These are phyloP conservation scores for Lepisosteus oculatus DNA, from an alignment of 2,113 vertebrate genomes.

Conservation along the genomic window DNA sequence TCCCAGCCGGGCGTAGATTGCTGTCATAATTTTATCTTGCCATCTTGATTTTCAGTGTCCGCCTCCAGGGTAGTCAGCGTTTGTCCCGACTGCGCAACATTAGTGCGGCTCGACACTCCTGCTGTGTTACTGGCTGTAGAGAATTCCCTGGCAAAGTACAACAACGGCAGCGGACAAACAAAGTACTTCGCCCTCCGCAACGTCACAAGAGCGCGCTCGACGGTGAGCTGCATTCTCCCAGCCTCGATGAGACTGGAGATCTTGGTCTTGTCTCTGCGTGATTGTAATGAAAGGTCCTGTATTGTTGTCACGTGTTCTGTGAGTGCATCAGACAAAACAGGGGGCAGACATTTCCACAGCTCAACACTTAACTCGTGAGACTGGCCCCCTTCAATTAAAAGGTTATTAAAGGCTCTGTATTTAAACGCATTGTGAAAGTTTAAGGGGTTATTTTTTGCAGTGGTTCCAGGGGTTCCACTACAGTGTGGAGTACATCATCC, in stretches of 20 bases:
- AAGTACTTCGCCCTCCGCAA: conserved; percentile 32
- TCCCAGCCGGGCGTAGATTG: background rate
- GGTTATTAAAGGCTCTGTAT: too few relatives aligned
- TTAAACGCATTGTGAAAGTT: too few relatives aligned
- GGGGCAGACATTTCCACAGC: too few relatives aligned
- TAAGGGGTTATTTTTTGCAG: conserved; percentile 17
- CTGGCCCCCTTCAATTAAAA: too few relatives aligned
- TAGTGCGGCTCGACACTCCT: conserved; percentile 19
- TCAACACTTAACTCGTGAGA: too few relatives aligned
- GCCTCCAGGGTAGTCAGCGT: conserved; percentile 5
- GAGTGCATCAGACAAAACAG: too few relatives aligned
- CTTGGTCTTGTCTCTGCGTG: too few relatives aligned
- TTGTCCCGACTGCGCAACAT: conserved; percentile 38
- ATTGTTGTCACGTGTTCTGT: too few relatives aligned
- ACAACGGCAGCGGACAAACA: conserved; percentile 11
- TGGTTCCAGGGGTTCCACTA: conserved; percentile 31
- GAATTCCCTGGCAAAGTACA: conserved; percentile 30
- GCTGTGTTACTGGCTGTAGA: conserved; percentile 23
- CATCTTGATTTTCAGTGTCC: conserved; percentile 27
- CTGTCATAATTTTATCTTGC: background rate
- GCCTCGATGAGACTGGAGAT: background rate
- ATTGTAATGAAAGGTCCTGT: too few relatives aligned
- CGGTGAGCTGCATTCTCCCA: conserved; percentile 17
- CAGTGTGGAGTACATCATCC: conserved; percentile 35
- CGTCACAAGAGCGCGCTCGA: conserved; percentile 29